A percentile compares a stretch with the other conserved stretches of the same genome.
phyloP scores from a whole-genome alignment of 37 sponge, comb jelly and placozoan genomes.

The Halichondria panicea region DNA sequence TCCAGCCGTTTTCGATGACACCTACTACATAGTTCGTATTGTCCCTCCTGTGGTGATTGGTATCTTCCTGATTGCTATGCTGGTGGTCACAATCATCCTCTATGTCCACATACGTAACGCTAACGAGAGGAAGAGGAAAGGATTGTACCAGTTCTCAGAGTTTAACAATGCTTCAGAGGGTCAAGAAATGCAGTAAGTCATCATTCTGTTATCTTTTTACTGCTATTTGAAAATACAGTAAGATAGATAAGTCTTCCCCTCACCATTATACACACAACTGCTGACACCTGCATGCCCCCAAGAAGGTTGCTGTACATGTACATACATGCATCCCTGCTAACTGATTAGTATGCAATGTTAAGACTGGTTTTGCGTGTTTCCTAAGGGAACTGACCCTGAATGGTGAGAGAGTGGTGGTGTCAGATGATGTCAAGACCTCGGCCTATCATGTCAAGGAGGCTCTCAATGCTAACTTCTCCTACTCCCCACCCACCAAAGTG shows the following conservation, averaged over 20 bases:
- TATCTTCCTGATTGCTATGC: background rate
- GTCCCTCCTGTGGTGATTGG: conserved; percentile 13
- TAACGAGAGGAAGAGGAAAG: conserved; percentile 3
- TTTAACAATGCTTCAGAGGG: background rate
- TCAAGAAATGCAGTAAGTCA: background rate
- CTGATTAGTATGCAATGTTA: no score
- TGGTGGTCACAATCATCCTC: background rate
- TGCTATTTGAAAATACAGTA: background rate
- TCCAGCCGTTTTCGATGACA: background rate
- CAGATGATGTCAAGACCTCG: background rate
- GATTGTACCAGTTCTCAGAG: conserved; percentile 8
- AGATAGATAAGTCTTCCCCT: background rate
- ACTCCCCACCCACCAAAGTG: background rate
- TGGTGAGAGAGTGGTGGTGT: conserved; percentile 6
- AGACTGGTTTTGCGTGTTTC: background rate
- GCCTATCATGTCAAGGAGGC: conserved; percentile 16
- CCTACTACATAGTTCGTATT: conserved; percentile 16
- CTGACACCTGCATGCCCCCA: no score
- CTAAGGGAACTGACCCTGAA: background rate
- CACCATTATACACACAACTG: no score
- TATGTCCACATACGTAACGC: background rate
- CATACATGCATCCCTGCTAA: no score
- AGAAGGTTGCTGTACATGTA: no score
- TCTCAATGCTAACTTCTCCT: conserved; percentile 23
- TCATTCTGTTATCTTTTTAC: background rate